Evolutionary conservation across 1,140 invertebrate genomes (phyloP).

Genomic region (Ceratina japonica): DNA sequence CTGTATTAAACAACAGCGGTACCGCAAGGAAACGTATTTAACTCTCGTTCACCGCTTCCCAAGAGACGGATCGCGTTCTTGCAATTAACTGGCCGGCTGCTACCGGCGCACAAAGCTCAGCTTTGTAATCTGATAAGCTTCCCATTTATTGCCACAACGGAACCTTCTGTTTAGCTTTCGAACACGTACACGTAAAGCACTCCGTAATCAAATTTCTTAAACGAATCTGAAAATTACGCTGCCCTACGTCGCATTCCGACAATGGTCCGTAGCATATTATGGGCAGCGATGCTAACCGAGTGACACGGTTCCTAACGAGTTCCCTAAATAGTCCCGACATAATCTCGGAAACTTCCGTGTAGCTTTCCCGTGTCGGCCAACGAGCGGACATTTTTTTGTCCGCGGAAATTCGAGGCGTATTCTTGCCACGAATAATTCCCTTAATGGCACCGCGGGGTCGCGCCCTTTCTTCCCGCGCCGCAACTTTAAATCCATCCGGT

Average conservation of each 20-base stretch:
- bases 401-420: constrained; percentile 27
- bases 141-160: background rate
- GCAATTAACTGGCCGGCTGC: constrained; percentile 39
- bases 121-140: constrained; percentile 10
- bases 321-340: background rate
- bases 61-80: constrained; percentile 25
- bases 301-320: constrained; percentile 19
- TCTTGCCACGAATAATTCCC: constrained; percentile 26
- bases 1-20: background rate
- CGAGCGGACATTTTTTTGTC: background rate
- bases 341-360: constrained; percentile 16
- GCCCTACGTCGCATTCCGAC: background rate
- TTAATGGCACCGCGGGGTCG: constrained; percentile 28
- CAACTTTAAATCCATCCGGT: constrained; percentile 40
- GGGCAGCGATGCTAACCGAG: background rate
- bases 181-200: background rate
- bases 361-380: background rate
- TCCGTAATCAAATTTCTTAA: background rate
- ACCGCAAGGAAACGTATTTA: constrained; percentile 44
- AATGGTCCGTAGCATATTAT: background rate
- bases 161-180: background rate
- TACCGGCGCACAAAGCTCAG: constrained; percentile 18
- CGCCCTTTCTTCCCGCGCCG: background rate
- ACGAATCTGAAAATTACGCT: background rate
- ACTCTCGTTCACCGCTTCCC: constrained; percentile 5